A percentile compares a stretch with the other conserved stretches of the same genome.
Evolutionary conservation across 2,797 vertebrate species (phyloP).

Genomic region (Discoglossus pictus): DNA sequence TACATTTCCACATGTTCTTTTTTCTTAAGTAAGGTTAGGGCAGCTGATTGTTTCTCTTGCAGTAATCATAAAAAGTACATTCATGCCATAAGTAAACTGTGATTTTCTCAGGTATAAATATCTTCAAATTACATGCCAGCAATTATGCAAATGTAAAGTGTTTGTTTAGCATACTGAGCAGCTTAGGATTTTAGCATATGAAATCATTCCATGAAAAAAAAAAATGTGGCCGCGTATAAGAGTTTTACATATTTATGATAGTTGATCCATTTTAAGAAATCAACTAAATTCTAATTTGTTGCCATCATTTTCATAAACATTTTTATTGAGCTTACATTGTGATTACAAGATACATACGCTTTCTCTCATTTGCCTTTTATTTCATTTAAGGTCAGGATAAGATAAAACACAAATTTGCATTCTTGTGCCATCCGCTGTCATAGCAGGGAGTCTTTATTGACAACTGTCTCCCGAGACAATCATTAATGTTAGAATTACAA

Average conservation of each 20-base stretch:
- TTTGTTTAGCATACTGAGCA: constrained; percentile 1
- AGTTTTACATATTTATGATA: constrained; percentile 16
- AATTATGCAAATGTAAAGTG: constrained; percentile 57
- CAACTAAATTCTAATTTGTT: not conserved
- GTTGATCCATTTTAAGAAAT: not conserved
- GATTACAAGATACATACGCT: not conserved
- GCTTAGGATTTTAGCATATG: not conserved
- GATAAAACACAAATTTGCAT: constrained; percentile 9
- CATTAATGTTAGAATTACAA: constrained; percentile 30
- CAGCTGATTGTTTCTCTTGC: constrained; percentile 12
- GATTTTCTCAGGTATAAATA: constrained; percentile 49
- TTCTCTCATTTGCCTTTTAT: constrained; percentile 23
- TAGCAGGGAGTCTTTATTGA: constrained; percentile 31
- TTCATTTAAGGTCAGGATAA: constrained; percentile 12
- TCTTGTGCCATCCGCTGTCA: not conserved
- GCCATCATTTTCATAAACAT: constrained; percentile 1
- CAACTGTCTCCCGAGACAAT: constrained; percentile 24
- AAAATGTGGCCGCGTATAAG: not conserved
- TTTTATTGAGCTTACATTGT: constrained; percentile 5
- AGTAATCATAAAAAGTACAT: constrained; percentile 9
- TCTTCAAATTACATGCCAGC: constrained; percentile 39
- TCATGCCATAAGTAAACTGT: constrained; percentile 8
- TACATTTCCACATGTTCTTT: constrained; percentile 8
- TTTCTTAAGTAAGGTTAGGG: not conserved
- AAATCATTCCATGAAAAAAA: constrained; percentile 6